Conservation (phyloP, 2,113 vertebrate genomes). For the Melanotaenia duboulayi region DNA sequence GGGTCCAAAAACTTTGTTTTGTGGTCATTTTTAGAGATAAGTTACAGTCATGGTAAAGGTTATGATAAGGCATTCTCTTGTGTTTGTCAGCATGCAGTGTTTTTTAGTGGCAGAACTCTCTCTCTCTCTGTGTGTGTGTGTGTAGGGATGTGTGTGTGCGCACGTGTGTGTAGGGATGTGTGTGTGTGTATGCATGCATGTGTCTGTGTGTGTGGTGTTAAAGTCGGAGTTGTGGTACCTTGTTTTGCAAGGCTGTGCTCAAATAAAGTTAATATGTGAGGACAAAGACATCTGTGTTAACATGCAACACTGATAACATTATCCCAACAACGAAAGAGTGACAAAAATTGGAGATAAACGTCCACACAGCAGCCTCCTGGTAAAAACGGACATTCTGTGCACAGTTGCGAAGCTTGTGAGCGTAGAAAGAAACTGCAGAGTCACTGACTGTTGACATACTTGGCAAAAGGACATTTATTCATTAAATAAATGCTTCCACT, state of each 20-base stretch:
- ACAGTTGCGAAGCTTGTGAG: not conserved
- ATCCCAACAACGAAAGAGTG: constrained; percentile 12
- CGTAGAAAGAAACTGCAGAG: not conserved
- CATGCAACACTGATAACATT: not conserved
- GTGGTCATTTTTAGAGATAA: not conserved
- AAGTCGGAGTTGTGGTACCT: not conserved
- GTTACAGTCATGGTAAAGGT: not conserved
- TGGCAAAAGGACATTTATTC: not conserved
- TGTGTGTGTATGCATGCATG: no score
- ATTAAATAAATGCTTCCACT: not conserved
- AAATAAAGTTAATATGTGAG: not conserved
- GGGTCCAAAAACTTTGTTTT: not conserved
- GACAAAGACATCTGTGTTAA: constrained; percentile 32
- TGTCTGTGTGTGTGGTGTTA: not conserved
- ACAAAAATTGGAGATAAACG: not conserved
- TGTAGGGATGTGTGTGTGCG: no score
- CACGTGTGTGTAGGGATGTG: no score
- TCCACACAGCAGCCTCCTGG: not conserved
- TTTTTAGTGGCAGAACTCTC: not conserved
- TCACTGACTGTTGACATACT: not conserved
- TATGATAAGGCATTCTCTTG: not conserved
- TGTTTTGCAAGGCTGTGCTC: not conserved
- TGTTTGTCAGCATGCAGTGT: not conserved
- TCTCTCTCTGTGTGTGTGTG: no score
- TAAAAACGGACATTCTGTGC: constrained; percentile 24